Base-by-base conservation (phyloP, 1,140 invertebrate species). In the Pararge aegeria region DNA sequence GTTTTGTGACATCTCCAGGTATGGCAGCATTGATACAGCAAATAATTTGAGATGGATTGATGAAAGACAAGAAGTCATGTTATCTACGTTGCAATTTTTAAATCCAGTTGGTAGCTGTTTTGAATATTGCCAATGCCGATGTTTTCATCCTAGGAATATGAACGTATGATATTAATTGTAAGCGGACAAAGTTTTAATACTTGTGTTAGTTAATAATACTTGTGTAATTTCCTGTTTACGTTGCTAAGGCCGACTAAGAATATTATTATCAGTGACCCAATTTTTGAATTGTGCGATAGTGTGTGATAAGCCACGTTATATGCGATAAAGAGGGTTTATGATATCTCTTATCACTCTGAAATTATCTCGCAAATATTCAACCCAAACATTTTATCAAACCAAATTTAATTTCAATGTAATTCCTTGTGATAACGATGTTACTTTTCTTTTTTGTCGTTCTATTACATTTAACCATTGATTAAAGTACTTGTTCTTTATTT, bases 211-310 rank as follows among this genome's bases (percentile, higher is more conserved):
- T n/a, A n/a, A n/a, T 15, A 1, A 16, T 16, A 18, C 18, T 42
- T 16, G 13, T 15, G 6, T 2, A 42, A 42, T 42, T 42, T 42
- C 38, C 38, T 42, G 38, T 42, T 42, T 42, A 42, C 10, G 19
- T 18, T 16, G 38, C 16, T 40, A 40, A 40, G 13, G 38, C 38
- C 38, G 16, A 0, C 9, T 20, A 3, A 21, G 42, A 0, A 20
- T 12, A 40, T 44, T 44, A 24, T 54, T 54, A 54, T 54, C 52
- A 18, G 2, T 58, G 56, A 58, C 56, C 49, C 50, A 52, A 12
- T 51, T 58, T 58, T 42, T 46, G 9, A 46, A 21, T 46, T 10
- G 42, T 9, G 30, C 10, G 29, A 48, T 48, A 44, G 37, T 51
- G 16, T 44, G 50, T 51, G 56, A 58, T 58, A 58, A 58, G 37